A percentile compares a stretch with the other conserved stretches of the same genome.
These are phyloP conservation scores for Chlorospingus semifuscus DNA, from an alignment of 2,797 vertebrate genomes.

Conservation along the genomic window DNA sequence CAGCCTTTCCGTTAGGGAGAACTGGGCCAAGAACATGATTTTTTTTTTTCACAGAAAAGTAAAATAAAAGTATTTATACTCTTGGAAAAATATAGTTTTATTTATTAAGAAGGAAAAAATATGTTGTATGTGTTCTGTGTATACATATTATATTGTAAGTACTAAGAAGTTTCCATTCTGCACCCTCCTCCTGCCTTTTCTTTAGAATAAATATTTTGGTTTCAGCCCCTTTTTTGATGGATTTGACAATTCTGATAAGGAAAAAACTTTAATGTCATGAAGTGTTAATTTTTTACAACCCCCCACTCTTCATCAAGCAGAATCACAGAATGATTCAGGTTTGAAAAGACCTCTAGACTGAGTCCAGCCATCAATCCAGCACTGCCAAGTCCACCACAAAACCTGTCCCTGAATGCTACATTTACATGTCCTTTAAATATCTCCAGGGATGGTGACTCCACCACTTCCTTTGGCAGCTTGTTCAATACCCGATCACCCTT, in stretches of 20 bases:
- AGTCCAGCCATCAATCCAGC: background rate
- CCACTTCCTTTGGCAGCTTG: background rate
- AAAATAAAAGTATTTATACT: background rate
- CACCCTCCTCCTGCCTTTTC: background rate
- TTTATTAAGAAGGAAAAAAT: background rate
- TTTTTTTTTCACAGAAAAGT: background rate
- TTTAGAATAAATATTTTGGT: background rate
- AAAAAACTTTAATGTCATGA: background rate
- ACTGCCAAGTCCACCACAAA: background rate
- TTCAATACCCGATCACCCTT: background rate
- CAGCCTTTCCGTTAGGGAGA: background rate
- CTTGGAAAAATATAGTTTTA: background rate
- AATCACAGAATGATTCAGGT: background rate
- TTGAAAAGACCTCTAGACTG: background rate
- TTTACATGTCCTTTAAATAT: background rate
- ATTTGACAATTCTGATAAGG: background rate
- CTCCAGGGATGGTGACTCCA: background rate
- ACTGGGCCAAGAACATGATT: background rate
- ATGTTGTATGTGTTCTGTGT: background rate
- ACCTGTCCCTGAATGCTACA: background rate
- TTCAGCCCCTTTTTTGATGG: background rate
- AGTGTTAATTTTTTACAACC: background rate
- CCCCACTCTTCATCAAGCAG: background rate
- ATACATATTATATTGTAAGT: background rate
- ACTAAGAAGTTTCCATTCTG: background rate